Evolutionary conservation across 2,113 vertebrate species (phyloP).

Genomic region (Damaliscus lunatus): DNA sequence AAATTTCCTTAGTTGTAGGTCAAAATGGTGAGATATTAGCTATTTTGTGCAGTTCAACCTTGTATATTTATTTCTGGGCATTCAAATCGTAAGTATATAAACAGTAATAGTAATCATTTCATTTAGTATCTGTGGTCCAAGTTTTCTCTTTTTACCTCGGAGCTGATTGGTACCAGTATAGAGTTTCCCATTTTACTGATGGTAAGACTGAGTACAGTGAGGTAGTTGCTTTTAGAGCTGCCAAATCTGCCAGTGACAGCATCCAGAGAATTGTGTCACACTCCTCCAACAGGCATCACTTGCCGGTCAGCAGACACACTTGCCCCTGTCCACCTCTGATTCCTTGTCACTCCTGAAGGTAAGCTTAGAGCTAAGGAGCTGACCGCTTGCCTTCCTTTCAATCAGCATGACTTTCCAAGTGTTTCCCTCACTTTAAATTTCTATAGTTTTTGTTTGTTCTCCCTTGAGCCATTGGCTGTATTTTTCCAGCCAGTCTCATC

Average conservation of each 20-base stretch:
- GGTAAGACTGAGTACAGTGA: background rate
- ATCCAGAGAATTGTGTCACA: background rate
- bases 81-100: background rate
- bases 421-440: slow-evolving; percentile 20
- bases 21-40: background rate
- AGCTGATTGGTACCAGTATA: background rate
- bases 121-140: background rate
- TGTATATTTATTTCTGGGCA: background rate
- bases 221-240: background rate
- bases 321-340: background rate
- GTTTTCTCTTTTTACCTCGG: background rate
- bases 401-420: background rate
- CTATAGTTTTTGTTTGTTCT: slow-evolving; percentile 43
- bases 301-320: background rate
- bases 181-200: background rate
- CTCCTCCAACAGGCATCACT: background rate
- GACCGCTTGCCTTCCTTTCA: background rate
- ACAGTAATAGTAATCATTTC: background rate
- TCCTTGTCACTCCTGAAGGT: background rate
- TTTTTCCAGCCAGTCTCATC: slow-evolving; percentile 39
- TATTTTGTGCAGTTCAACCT: background rate
- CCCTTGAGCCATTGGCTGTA: background rate
- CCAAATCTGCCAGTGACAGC: background rate
- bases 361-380: background rate
- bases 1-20: background rate